These are phyloP conservation scores for Meganola albula DNA, from an alignment of 2,888 invertebrate genomes.

Conservation along the genomic window DNA sequence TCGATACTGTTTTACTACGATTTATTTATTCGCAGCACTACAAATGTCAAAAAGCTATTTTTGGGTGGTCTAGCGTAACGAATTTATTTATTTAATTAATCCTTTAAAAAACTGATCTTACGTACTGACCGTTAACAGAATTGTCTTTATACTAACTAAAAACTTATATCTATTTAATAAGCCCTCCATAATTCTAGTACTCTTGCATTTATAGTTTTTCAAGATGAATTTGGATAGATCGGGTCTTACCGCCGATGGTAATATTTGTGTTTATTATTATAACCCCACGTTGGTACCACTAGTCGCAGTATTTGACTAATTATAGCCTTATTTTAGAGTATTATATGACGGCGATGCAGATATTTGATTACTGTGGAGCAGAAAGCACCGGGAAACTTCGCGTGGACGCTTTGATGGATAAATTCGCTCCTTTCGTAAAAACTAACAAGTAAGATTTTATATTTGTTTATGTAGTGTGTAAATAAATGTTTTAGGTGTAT, in stretches of 20 bases:
- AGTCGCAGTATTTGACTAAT: slow-evolving; percentile 38
- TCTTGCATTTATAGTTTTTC: no score
- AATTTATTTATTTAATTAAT: slow-evolving; percentile 43
- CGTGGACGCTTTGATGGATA: slow-evolving; percentile 63
- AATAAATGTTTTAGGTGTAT: no score
- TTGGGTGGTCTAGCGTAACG: slow-evolving; percentile 47
- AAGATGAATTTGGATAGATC: slow-evolving; percentile 59
- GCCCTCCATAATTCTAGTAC: no score
- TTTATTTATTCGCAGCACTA: no score
- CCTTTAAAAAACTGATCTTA: slow-evolving; percentile 62
- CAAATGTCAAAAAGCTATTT: slow-evolving; percentile 45
- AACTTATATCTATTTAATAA: no score
- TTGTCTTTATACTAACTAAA: no score
- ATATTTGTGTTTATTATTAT: slow-evolving; percentile 42
- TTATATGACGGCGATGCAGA: slow-evolving; percentile 61
- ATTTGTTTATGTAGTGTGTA: slow-evolving; percentile 2
- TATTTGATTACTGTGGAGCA: slow-evolving; percentile 65
- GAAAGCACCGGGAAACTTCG: slow-evolving; percentile 50
- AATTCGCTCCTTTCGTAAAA: slow-evolving; percentile 63
- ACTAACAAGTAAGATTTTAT: slow-evolving; percentile 58
- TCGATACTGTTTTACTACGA: no score
- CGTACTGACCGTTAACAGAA: slow-evolving; percentile 41
- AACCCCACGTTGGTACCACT: slow-evolving; percentile 55
- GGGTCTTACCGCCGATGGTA: slow-evolving; percentile 52
- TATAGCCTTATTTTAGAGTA: slow-evolving; percentile 58